Conservation (phyloP, 2,113 vertebrate species). For the Parus major region DNA sequence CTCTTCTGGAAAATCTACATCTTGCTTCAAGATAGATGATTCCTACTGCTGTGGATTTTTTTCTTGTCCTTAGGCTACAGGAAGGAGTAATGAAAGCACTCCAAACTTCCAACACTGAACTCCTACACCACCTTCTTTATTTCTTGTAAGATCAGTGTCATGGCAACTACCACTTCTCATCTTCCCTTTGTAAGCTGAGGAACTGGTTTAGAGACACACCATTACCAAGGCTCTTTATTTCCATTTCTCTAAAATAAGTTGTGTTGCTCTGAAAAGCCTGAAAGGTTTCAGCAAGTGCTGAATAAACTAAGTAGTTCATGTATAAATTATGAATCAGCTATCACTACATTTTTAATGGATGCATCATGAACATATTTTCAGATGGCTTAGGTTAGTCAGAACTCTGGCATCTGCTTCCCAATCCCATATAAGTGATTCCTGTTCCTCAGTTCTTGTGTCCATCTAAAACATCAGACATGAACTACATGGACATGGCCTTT, state of each 20-base stretch:
- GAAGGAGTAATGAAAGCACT: constrained; percentile 18
- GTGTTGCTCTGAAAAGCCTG: neutral
- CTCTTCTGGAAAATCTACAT: neutral
- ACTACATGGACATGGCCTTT: neutral
- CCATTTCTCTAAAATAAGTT: constrained; percentile 33
- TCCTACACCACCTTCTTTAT: constrained; percentile 46
- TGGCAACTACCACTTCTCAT: constrained; percentile 40
- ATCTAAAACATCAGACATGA: neutral
- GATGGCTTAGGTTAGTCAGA: constrained; percentile 4
- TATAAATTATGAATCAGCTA: constrained; percentile 59
- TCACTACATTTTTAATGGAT: constrained; percentile 56
- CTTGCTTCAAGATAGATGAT: neutral
- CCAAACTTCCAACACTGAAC: constrained; percentile 51
- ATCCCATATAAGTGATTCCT: neutral
- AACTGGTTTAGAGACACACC: neutral
- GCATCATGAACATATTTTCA: constrained; percentile 15
- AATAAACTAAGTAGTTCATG: constrained; percentile 45
- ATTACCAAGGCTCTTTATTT: neutral
- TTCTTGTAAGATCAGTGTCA: constrained; percentile 32
- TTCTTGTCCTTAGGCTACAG: neutral
- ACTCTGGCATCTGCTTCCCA: neutral
- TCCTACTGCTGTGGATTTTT: neutral
- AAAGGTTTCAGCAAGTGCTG: neutral
- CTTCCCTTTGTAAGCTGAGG: neutral
- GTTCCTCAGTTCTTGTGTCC: neutral